Evolutionary conservation across 1,140 invertebrate species (phyloP).

Genomic region (Eupeodes corollae): DNA sequence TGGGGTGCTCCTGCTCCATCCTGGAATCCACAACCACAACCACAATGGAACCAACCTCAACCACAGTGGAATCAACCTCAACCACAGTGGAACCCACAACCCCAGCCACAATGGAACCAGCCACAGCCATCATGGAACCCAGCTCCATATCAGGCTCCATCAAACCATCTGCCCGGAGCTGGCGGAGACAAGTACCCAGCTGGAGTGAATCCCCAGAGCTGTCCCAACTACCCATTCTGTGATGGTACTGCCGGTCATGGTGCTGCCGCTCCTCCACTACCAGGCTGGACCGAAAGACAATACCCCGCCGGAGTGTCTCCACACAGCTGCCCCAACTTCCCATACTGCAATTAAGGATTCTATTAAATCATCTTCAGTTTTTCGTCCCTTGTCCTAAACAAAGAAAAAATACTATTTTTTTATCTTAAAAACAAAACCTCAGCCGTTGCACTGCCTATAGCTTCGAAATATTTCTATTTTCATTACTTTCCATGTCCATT

Average conservation of each 20-base stretch:
- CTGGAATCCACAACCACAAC: constrained; percentile 22
- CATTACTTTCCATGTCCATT: no score
- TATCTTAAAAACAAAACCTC: no score
- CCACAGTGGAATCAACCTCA: constrained; percentile 4
- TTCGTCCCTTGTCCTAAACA: no score
- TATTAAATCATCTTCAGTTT: no score
- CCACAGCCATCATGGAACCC: constrained; percentile 26
- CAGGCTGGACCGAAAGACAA: constrained; percentile 34
- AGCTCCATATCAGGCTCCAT: constrained; percentile 7
- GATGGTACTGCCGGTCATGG: constrained; percentile 28
- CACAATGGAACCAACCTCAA: constrained; percentile 6
- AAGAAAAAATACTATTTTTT: no score
- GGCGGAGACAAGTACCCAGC: constrained; percentile 36
- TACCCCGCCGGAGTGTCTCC: constrained; percentile 39
- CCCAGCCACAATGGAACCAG: constrained; percentile 11
- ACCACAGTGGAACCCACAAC: constrained; percentile 13
- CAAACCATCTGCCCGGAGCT: constrained; percentile 13
- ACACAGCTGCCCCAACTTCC: constrained; percentile 38
- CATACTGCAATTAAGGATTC: constrained; percentile 30
- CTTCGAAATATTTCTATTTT: no score
- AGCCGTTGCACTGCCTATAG: no score
- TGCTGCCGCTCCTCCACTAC: constrained; percentile 22
- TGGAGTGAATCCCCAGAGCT: constrained; percentile 35
- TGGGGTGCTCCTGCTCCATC: constrained; percentile 23
- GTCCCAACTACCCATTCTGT: constrained; percentile 40